Conservation (phyloP, 2,888 invertebrate species). For the Nymphalis polychloros region DNA sequence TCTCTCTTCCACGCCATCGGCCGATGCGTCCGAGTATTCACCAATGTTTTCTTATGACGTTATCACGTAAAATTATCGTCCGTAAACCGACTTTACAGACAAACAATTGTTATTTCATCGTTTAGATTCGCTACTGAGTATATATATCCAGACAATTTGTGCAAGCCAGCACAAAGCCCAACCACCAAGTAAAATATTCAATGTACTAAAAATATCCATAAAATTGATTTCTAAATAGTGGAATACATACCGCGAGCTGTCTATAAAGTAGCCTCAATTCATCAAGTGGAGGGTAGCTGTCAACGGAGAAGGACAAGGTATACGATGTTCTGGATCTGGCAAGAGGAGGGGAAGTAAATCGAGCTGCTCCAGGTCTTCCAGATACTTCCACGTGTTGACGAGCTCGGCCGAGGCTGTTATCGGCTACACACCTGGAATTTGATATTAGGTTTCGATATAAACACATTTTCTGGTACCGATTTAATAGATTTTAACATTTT, state of each 20-base stretch:
- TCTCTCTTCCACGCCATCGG: too few species aligned
- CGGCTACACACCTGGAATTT: conserved; percentile 84
- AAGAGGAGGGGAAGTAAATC: conserved; percentile 84
- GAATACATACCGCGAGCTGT: conserved; percentile 82
- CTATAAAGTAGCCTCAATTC: conserved; percentile 86
- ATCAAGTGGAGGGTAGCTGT: conserved; percentile 87
- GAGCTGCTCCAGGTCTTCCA: conserved; percentile 86
- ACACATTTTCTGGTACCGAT: too few species aligned
- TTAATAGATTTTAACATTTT: background rate
- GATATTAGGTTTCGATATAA: background rate
- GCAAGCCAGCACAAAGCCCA: background rate
- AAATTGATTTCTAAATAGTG: too few species aligned
- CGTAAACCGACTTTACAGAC: too few species aligned
- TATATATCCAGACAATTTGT: too few species aligned
- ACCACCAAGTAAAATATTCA: background rate
- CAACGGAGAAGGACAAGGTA: conserved; percentile 86
- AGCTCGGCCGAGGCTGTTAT: conserved; percentile 85
- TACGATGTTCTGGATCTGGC: conserved; percentile 83
- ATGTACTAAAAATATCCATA: too few species aligned
- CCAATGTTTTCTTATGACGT: too few species aligned
- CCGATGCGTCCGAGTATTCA: too few species aligned
- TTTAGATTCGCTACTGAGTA: too few species aligned
- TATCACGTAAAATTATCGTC: too few species aligned
- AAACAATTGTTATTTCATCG: too few species aligned
- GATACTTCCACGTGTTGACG: conserved; percentile 87